Evolutionary conservation across 2,113 vertebrate genomes (phyloP).

Genomic region (Cichladusa arquata): DNA sequence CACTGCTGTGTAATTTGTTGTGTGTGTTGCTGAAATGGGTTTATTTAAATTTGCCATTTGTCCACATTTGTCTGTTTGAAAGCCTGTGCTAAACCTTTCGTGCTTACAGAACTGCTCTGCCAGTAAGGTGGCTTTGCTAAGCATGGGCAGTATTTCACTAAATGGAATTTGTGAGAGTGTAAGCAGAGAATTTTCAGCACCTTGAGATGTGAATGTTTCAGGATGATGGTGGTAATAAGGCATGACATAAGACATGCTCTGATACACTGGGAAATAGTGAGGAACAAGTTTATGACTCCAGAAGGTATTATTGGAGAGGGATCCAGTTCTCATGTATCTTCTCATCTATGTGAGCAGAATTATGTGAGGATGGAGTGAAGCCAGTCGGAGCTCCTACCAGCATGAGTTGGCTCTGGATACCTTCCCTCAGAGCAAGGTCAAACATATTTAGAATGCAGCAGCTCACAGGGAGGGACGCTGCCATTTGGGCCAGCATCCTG

Average conservation of each 20-base stretch:
- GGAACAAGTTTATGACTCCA: background rate
- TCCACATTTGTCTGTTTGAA: background rate
- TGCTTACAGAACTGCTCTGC: background rate
- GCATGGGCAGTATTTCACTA: background rate
- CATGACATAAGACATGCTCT: background rate
- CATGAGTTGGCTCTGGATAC: background rate
- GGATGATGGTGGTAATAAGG: background rate
- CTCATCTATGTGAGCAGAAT: background rate
- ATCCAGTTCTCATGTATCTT: background rate
- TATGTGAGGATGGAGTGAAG: background rate
- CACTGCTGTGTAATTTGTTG: background rate
- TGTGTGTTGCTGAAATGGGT: background rate
- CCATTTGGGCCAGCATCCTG: background rate
- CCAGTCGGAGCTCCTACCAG: background rate
- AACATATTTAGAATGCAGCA: background rate
- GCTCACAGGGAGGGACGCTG: conserved; percentile 1
- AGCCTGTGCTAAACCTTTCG: background rate
- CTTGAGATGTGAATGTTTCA: background rate
- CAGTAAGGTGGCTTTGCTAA: background rate
- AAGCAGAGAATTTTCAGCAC: background rate
- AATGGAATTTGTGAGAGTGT: background rate
- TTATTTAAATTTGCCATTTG: background rate
- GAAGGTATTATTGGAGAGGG: background rate
- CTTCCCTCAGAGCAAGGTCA: background rate
- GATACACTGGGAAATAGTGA: background rate